Evolutionary conservation across 1,140 invertebrate species (phyloP), one percentile per base, ranked within the genome.

Genomic region (Meloidogyne exigua): DNA sequence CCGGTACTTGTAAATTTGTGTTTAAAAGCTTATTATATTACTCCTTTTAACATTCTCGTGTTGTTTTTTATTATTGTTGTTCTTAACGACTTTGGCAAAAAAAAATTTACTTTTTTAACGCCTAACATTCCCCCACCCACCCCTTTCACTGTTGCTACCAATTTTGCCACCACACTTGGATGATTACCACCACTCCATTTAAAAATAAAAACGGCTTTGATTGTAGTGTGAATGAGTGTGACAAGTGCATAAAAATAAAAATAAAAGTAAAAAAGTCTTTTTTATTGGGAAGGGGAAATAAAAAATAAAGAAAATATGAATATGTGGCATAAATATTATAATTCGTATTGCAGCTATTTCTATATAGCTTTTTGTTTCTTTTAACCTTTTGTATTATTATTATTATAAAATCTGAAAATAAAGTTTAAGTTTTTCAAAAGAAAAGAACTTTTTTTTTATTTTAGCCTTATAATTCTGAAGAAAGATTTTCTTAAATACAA

Each of bases 271-370:
- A n/a, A n/a, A 18, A 15, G 5, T 13, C 18, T 57, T 57, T 57
- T 57, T 13, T 44, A n/a, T n/a, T 18, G 18, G 18, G 49, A n/a
- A 57, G 7, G 49, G n/a, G 4, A 57, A n/a, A n/a, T n/a, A 49
- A 18, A 44, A 49, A 57, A 57, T n/a, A 57, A 57, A 57, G 5
- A 57, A 57, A 57, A 15, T n/a, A 57, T 7, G n/a, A n/a, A 57
- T 57, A 57, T 57, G 18, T 57, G 49, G 49, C 49, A 57, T 57
- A 57, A 57, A 57, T 57, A 49, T 49, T 49, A 57, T 57, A 44
- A 44, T 44, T 44, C 15, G 42, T 15, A 44, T 57, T 57, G 18
- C 49, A n/a, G 49, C 5, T 57, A 57, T 57, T 57, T 57, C 5
- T 57, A 15, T 57, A 57, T 5, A n/a, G n/a, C n/a, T n/a, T n/a